Conservation (phyloP, 2,888 invertebrate genomes). For the Pegoplata infirma region DNA sequence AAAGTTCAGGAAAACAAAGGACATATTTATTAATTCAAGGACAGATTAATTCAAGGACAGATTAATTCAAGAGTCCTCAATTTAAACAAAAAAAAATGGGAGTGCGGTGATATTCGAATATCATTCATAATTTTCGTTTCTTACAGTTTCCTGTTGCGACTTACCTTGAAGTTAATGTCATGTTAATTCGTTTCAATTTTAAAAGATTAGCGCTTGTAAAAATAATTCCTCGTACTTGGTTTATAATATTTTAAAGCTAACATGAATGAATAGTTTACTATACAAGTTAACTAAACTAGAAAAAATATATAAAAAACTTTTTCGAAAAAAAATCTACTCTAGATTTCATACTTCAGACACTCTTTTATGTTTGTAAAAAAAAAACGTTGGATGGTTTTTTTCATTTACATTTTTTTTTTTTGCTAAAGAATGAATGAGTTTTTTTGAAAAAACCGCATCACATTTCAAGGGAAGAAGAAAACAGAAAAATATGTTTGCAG, state of each 20-base stretch:
- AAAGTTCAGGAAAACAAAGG: too few relatives aligned
- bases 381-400: not conserved
- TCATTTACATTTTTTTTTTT: not conserved
- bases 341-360: constrained; percentile 13
- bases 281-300: not conserved
- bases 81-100: too few relatives aligned
- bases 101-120: too few relatives aligned
- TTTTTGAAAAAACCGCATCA: constrained; percentile 30
- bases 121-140: too few relatives aligned
- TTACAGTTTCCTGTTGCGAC: too few relatives aligned
- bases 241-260: not conserved
- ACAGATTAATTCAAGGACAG: too few relatives aligned
- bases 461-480: constrained; percentile 45
- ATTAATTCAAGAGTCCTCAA: too few relatives aligned
- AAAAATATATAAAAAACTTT: not conserved
- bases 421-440: constrained; percentile 6
- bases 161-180: too few relatives aligned
- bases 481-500: constrained; percentile 20
- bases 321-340: not conserved
- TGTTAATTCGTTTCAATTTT: too few relatives aligned
- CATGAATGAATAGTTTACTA: not conserved
- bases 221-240: too few relatives aligned
- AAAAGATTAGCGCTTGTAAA: too few relatives aligned
- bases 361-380: not conserved
- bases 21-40: too few relatives aligned